Conservation (phyloP, 2,888 invertebrate species). For the Ophion ventricosus region DNA sequence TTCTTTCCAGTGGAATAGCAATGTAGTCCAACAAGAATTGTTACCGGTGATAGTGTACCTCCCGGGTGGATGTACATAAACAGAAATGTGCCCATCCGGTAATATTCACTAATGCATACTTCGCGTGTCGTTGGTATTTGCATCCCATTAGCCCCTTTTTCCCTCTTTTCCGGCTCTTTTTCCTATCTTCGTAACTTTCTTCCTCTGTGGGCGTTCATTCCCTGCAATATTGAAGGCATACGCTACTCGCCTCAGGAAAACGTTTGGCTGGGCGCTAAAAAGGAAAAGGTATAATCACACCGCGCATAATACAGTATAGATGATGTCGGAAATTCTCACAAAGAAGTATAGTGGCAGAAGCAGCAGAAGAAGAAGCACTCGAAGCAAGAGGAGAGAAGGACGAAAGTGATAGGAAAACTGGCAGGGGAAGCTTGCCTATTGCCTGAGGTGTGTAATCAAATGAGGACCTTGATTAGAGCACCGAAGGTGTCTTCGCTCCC, state of each 20-base stretch:
- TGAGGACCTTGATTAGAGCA: constrained; percentile 62
- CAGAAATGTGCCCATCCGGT: constrained; percentile 9
- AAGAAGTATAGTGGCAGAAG: constrained; percentile 26
- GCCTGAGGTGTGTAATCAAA: constrained; percentile 60
- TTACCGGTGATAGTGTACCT: constrained; percentile 27
- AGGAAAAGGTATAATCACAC: constrained; percentile 12
- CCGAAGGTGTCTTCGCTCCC: constrained; percentile 48
- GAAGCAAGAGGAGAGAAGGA: constrained; percentile 29
- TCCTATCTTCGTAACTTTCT: constrained; percentile 13
- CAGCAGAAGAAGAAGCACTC: constrained; percentile 18
- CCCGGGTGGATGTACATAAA: constrained; percentile 3
- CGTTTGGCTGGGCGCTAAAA: constrained; percentile 33
- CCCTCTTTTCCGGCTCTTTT: constrained; percentile 27
- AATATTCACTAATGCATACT: constrained; percentile 24
- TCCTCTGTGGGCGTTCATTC: constrained; percentile 3
- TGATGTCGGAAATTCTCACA: constrained; percentile 10
- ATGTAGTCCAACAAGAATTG: constrained; percentile 26
- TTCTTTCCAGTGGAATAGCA: constrained; percentile 24
- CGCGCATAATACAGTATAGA: constrained; percentile 1
- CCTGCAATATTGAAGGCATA: not conserved
- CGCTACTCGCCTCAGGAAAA: constrained; percentile 14
- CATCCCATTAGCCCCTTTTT: constrained; percentile 55
- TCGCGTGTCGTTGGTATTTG: constrained; percentile 47
- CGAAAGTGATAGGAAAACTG: constrained; percentile 28
- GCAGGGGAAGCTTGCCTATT: constrained; percentile 36